phyloP scores from a whole-genome alignment of 1,140 invertebrate genomes.

The Xylocopa sonorina region DNA sequence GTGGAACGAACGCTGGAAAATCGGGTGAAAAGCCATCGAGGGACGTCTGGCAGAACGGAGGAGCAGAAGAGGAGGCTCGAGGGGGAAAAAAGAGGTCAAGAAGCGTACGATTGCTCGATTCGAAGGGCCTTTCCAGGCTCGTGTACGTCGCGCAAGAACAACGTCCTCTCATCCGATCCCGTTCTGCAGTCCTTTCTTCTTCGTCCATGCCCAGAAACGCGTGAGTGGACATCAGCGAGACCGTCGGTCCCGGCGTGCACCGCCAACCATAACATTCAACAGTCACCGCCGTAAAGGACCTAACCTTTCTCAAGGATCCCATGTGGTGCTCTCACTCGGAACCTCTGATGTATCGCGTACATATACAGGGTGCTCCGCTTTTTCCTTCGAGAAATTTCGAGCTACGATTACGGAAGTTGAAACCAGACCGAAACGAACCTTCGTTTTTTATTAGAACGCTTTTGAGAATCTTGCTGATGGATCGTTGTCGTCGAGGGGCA shows the following conservation, averaged over 20 bases:
- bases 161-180: conserved; percentile 4
- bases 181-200: conserved; percentile 40
- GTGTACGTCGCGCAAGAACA: conserved; percentile 38
- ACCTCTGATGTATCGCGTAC: conserved; percentile 1
- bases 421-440: no score
- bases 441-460: no score
- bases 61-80: background rate
- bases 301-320: conserved; percentile 47
- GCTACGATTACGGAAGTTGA: no score
- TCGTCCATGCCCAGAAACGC: conserved; percentile 48
- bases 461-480: no score
- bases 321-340: background rate
- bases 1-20: background rate
- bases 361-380: background rate
- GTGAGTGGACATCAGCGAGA: conserved; percentile 50
- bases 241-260: conserved; percentile 51
- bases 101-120: conserved; percentile 38
- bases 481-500: no score
- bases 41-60: conserved; percentile 14
- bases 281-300: conserved; percentile 53
- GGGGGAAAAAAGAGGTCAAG: background rate
- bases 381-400: background rate
- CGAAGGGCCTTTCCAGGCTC: conserved; percentile 4
- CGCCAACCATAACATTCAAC: conserved; percentile 55
- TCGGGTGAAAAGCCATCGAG: background rate